These are phyloP conservation scores for Pluvialis apricaria DNA, from an alignment of 2,113 vertebrate genomes.

Conservation along the genomic window DNA sequence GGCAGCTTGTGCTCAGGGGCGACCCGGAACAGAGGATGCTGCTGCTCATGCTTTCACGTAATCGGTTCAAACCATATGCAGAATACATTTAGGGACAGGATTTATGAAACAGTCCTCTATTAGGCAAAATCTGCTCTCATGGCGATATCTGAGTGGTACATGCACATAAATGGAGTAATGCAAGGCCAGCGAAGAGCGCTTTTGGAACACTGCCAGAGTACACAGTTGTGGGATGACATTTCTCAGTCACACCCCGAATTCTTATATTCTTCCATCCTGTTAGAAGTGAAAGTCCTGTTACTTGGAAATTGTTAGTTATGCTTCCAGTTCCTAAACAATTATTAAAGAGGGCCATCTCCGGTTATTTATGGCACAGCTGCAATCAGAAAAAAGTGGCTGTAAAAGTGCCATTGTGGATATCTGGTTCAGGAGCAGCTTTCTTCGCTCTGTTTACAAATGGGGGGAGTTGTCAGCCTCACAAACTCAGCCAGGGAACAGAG, in stretches of 20 bases:
- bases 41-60: not conserved
- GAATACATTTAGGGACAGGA: not conserved
- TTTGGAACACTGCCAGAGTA: not conserved
- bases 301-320: not conserved
- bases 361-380: constrained; percentile 1
- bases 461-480: not conserved
- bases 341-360: not conserved
- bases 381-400: not conserved
- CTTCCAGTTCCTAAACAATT: not conserved
- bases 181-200: not conserved
- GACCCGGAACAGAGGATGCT: not conserved
- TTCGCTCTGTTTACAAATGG: not conserved
- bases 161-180: not conserved
- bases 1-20: not conserved
- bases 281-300: not conserved
- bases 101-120: not conserved
- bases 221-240: not conserved
- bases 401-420: not conserved
- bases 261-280: not conserved
- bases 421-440: not conserved
- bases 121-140: not conserved
- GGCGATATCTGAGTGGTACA: not conserved
- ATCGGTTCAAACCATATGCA: not conserved
- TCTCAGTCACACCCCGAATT: not conserved
- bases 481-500: not conserved